Conservation (phyloP, 2,797 vertebrate species). For the Zalophus californianus region DNA sequence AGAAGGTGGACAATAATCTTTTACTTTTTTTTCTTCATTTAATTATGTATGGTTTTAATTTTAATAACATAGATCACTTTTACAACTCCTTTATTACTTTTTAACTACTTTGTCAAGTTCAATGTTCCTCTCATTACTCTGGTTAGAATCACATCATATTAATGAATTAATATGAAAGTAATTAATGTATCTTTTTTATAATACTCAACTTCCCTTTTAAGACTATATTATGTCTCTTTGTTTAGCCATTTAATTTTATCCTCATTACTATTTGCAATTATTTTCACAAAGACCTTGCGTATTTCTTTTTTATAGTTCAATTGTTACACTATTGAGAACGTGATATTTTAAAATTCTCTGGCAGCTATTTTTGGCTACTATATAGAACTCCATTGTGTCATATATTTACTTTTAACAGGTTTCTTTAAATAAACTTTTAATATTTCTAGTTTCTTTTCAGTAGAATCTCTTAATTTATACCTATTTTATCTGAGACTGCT, state of each 20-base stretch:
- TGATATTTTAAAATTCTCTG: conserved; percentile 44
- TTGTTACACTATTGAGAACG: background rate
- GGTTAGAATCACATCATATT: conserved; percentile 3
- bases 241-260: conserved; percentile 48
- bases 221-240: background rate
- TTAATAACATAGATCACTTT: background rate
- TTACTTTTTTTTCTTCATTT: conserved; percentile 10
- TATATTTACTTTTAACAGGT: background rate
- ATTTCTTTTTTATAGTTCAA: background rate
- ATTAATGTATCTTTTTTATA: conserved; percentile 6
- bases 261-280: background rate
- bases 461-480: background rate
- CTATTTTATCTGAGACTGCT: background rate
- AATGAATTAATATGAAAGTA: conserved; percentile 48
- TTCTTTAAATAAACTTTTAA: conserved; percentile 20
- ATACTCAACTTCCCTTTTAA: conserved; percentile 16
- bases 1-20: background rate
- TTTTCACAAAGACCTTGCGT: background rate
- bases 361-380: background rate
- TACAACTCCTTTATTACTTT: conserved; percentile 34
- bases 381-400: background rate
- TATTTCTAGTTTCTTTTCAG: conserved; percentile 5
- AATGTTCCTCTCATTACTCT: background rate
- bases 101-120: background rate
- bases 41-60: background rate